Percentiles rank a stretch among this genome's conserved stretches.
These are phyloP conservation scores for Eulemur albifrons DNA, from an alignment of 2,797 vertebrate species.

Conservation along the genomic window DNA sequence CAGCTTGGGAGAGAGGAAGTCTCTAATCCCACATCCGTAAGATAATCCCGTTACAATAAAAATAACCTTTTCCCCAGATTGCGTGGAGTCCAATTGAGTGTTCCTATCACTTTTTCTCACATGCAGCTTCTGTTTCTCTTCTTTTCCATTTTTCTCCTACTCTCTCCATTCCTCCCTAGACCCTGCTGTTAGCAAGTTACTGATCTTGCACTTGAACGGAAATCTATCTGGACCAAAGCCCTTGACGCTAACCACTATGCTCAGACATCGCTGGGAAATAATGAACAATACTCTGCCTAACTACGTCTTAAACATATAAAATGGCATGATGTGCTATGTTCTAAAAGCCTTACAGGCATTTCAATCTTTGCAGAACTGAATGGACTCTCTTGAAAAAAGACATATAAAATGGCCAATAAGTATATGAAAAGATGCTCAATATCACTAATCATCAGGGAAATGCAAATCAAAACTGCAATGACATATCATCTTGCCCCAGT, in stretches of 20 bases:
- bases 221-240: not conserved
- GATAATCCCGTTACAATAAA: too few relatives aligned
- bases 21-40: too few relatives aligned
- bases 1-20: not conserved
- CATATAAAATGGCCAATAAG: too few relatives aligned
- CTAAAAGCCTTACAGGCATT: not conserved
- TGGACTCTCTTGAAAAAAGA: too few relatives aligned
- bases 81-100: not conserved
- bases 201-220: not conserved
- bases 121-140: not conserved
- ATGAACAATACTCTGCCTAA: not conserved
- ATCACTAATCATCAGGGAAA: not conserved
- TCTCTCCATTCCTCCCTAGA: not conserved
- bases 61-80: not conserved
- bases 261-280: not conserved
- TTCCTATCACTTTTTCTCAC: not conserved
- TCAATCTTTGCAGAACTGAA: not conserved
- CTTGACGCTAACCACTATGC: too few relatives aligned
- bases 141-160: not conserved
- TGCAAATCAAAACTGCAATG: not conserved
- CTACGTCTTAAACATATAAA: not conserved
- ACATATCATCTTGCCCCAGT: not conserved
- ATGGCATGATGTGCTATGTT: not conserved
- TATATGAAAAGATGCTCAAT: too few relatives aligned
- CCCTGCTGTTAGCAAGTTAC: not conserved